Conservation (phyloP, 2,888 invertebrate species). For the Sussaba pulchella region DNA sequence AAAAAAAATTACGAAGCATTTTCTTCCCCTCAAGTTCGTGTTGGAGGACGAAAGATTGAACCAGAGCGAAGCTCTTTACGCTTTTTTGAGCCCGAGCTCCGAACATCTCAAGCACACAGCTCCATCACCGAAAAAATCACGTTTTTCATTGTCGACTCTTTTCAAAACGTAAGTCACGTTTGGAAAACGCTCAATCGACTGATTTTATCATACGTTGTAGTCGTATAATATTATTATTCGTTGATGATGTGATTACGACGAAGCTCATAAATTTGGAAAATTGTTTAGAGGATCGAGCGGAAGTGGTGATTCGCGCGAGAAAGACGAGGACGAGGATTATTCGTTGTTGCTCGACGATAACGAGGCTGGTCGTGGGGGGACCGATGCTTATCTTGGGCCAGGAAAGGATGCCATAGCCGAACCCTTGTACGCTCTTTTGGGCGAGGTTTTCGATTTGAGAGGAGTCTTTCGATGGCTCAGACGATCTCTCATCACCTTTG, state of each 20-base stretch:
- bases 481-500: slow-evolving; percentile 95
- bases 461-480: slow-evolving; percentile 95
- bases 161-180: slow-evolving; percentile 91
- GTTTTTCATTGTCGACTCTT: slow-evolving; percentile 94
- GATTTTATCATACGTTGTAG: no score
- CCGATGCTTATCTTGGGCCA: slow-evolving; percentile 78
- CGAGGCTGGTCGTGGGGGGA: slow-evolving; percentile 83
- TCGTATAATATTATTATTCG: no score
- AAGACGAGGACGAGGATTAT: slow-evolving; percentile 93
- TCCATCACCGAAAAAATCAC: slow-evolving; percentile 93
- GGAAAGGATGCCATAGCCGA: slow-evolving; percentile 95
- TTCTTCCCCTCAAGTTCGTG: slow-evolving; percentile 89
- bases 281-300: slow-evolving; percentile 84
- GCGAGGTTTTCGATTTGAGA: slow-evolving; percentile 95
- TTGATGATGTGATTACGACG: neutral
- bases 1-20: no score
- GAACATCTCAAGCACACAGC: slow-evolving; percentile 93
- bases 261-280: neutral
- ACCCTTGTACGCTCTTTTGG: slow-evolving; percentile 94
- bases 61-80: slow-evolving; percentile 95
- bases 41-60: slow-evolving; percentile 94
- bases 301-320: slow-evolving; percentile 88
- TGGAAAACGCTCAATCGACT: no score
- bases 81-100: slow-evolving; percentile 96
- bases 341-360: slow-evolving; percentile 90